Conservation (phyloP, 2,888 invertebrate genomes). For the Nowickia ferox region DNA sequence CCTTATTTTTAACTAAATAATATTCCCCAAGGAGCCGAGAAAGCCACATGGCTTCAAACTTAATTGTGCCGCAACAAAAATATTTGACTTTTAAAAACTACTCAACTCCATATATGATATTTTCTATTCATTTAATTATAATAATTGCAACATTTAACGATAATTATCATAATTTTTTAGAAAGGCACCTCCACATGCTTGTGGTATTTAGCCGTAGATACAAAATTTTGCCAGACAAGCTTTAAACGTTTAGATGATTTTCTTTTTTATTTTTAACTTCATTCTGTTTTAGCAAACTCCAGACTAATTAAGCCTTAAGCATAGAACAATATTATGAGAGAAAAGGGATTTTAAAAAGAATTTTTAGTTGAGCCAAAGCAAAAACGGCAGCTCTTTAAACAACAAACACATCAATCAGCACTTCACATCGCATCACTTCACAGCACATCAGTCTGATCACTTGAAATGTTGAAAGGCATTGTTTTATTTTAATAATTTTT, state of each 20-base stretch:
- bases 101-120: not conserved
- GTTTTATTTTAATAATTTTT: constrained; percentile 2
- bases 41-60: not conserved
- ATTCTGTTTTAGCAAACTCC: constrained; percentile 33
- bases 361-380: constrained; percentile 24
- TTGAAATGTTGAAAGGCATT: constrained; percentile 30
- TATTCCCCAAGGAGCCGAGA: too few relatives aligned
- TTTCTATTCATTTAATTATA: constrained; percentile 41
- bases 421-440: constrained; percentile 11
- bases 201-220: not conserved
- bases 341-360: constrained; percentile 39
- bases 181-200: constrained; percentile 2
- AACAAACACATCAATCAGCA: constrained; percentile 22
- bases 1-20: too few relatives aligned
- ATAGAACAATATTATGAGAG: constrained; percentile 54
- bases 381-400: constrained; percentile 57
- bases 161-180: constrained; percentile 58
- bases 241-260: constrained; percentile 48
- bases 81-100: not conserved
- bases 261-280: not conserved
- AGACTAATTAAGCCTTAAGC: constrained; percentile 69
- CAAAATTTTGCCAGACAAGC: constrained; percentile 2
- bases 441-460: constrained; percentile 26
- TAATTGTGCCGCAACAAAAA: not conserved
- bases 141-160: constrained; percentile 53